Percentiles rank a stretch among this genome's conserved stretches.
These are phyloP conservation scores for Leucoma salicis DNA, from an alignment of 2,888 invertebrate genomes.

Conservation along the genomic window DNA sequence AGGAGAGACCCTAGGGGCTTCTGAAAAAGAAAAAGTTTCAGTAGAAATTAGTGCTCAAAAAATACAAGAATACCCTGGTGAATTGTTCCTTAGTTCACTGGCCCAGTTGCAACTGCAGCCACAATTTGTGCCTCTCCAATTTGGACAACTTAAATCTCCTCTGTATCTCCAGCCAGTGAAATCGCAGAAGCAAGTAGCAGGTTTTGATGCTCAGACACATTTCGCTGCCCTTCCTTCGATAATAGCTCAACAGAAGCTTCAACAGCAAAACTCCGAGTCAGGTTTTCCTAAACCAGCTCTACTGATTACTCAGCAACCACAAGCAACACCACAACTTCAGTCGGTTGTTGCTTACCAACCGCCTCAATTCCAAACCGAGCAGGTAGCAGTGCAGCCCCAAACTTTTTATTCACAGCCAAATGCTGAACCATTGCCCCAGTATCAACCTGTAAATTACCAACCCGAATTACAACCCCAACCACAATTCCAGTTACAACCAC, in stretches of 20 bases:
- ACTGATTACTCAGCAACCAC: slow-evolving; percentile 41
- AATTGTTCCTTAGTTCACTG: slow-evolving; percentile 61
- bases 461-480: slow-evolving; percentile 6
- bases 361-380: slow-evolving; percentile 27
- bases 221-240: slow-evolving; percentile 66
- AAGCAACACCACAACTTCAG: slow-evolving; percentile 24
- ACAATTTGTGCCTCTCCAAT: slow-evolving; percentile 51
- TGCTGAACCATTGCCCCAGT: slow-evolving; percentile 31
- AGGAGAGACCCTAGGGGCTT: slow-evolving; percentile 50
- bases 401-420: slow-evolving; percentile 18
- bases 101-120: slow-evolving; percentile 64
- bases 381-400: slow-evolving; percentile 22
- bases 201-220: slow-evolving; percentile 63
- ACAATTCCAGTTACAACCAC: slow-evolving; percentile 21
- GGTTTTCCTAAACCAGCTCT: slow-evolving; percentile 42
- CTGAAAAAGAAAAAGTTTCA: slow-evolving; percentile 48
- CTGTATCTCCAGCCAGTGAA: slow-evolving; percentile 47
- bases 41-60: slow-evolving; percentile 70
- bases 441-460: slow-evolving; percentile 27
- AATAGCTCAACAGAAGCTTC: slow-evolving; percentile 59
- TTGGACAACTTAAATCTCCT: slow-evolving; percentile 49
- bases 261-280: slow-evolving; percentile 38
- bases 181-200: slow-evolving; percentile 50
- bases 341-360: slow-evolving; percentile 34
- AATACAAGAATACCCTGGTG: slow-evolving; percentile 67